These are phyloP conservation scores for Rosalia funebris DNA, from an alignment of 2,888 invertebrate genomes.

Conservation along the genomic window DNA sequence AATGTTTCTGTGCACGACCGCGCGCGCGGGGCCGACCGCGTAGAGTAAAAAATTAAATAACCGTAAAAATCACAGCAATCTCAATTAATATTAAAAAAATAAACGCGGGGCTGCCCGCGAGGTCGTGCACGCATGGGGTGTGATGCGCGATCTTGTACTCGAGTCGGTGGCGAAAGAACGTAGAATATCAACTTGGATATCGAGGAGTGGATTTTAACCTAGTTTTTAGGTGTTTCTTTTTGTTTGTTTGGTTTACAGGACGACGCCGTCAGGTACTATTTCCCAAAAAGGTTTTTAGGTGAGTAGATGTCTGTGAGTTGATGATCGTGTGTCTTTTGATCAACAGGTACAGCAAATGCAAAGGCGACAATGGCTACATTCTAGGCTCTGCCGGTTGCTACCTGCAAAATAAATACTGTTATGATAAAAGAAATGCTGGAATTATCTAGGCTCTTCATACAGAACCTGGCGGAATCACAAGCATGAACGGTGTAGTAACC, in stretches of 20 bases:
- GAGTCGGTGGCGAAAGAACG: neutral
- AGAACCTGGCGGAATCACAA: too few species aligned
- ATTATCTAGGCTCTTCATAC: neutral
- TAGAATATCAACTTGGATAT: neutral
- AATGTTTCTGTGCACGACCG: constrained; percentile 16
- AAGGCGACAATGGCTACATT: constrained; percentile 65
- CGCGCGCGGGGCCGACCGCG: constrained; percentile 1
- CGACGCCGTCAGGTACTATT: constrained; percentile 47
- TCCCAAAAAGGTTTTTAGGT: constrained; percentile 19
- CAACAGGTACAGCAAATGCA: constrained; percentile 62
- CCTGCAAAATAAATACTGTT: constrained; percentile 49
- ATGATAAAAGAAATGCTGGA: neutral
- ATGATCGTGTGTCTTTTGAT: constrained; percentile 36
- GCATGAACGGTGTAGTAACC: too few species aligned
- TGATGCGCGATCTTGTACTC: too few species aligned
- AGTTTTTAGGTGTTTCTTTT: constrained; percentile 29
- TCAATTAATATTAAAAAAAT: constrained; percentile 40
- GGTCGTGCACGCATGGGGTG: constrained; percentile 16
- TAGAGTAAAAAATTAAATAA: constrained; percentile 35
- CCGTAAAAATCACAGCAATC: constrained; percentile 50
- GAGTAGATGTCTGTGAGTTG: constrained; percentile 33
- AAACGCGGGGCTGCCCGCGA: constrained; percentile 32
- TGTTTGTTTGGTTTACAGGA: constrained; percentile 44
- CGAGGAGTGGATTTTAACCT: constrained; percentile 20
- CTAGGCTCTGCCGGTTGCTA: constrained; percentile 60